Base-by-base conservation (phyloP, 1,140 invertebrate species). In the Diachasma alloeum region DNA sequence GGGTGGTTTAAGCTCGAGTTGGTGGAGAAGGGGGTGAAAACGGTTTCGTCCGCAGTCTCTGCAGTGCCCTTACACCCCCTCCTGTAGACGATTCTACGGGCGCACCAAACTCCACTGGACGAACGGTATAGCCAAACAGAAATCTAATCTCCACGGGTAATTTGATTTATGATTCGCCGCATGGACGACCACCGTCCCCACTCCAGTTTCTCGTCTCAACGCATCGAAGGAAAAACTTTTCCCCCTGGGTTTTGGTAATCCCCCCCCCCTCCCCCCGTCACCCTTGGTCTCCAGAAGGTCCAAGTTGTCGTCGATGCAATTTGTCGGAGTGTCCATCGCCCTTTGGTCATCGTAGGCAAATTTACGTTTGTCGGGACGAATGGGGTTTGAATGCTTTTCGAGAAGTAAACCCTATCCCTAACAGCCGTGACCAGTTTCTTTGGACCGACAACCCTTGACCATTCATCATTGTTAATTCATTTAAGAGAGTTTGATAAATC, bases 81-180 rank as follows among this genome's bases (percentile, higher is more conserved):
- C 73, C 69, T 66, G 59, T 72, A 39, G 77, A 66, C 74, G 53
- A 63, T 70, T 46, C 74, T 77, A 48, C 63, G 46, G 63, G 31
- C 17, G n/a, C n/a, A 44, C 69, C 56, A 73, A 66, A 75, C 56
- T 53, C 42, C 39, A 36, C 72, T 74, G 59, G 63, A 17, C 77
- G 24, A 36, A 77, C 76, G 78, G 78, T 82, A 77, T 77, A 84
- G 84, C 81, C 84, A 86, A 84, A 85, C 84, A 86, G 85, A 87
- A 87, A 87, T 88, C 87, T 87, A 88, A 88, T 88, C 86, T 87
- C 87, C 81, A 80, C 80, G 83, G 79, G 79, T 84, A 86, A 88
- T 88, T 86, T 88, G 84, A 87, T 88, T 88, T 87, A 87, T 83
- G 85, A 83, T 78, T 82, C 78, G 76, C 70, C 76, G 75, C 26